These are phyloP conservation scores for Trogon surrucura DNA, from an alignment of 2,113 vertebrate genomes.

Conservation along the genomic window DNA sequence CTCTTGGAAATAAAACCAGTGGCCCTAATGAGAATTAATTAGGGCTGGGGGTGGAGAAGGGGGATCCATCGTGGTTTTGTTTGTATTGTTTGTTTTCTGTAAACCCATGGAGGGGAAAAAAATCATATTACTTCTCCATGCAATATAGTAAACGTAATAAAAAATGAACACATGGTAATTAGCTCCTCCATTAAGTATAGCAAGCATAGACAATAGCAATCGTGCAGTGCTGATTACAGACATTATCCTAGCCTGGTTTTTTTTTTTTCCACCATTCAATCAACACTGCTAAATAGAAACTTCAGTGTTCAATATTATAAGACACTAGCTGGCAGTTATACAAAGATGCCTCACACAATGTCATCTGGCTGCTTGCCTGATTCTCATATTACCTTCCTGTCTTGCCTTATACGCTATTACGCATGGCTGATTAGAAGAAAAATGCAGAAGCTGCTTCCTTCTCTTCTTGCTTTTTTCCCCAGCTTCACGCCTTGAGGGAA, in stretches of 20 bases:
- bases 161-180: slow-evolving; percentile 69
- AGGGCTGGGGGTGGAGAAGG: slow-evolving; percentile 6
- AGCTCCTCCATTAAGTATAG: slow-evolving; percentile 64
- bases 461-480: slow-evolving; percentile 46
- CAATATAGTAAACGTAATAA: slow-evolving; percentile 61
- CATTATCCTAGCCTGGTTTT: slow-evolving; percentile 63
- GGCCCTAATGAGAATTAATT: slow-evolving; percentile 67
- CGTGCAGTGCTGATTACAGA: slow-evolving; percentile 64
- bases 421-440: slow-evolving; percentile 66
- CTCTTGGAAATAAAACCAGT: slow-evolving; percentile 61
- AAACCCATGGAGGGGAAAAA: slow-evolving; percentile 47
- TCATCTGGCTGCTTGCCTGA: slow-evolving; percentile 70
- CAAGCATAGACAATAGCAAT: slow-evolving; percentile 66
- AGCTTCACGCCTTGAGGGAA: slow-evolving; percentile 39
- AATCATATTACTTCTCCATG: slow-evolving; percentile 57
- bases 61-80: slow-evolving; percentile 41
- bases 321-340: slow-evolving; percentile 70
- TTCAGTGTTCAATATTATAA: slow-evolving; percentile 71
- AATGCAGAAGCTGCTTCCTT: slow-evolving; percentile 62
- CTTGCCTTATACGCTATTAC: slow-evolving; percentile 59
- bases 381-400: slow-evolving; percentile 69
- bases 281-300: slow-evolving; percentile 70
- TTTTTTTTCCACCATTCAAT: slow-evolving; percentile 64
- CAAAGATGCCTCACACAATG: slow-evolving; percentile 72
- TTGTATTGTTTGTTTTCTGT: slow-evolving; percentile 66